Evolutionary conservation across 2,113 vertebrate species (phyloP).

Genomic region (Hyperoodon ampullatus): DNA sequence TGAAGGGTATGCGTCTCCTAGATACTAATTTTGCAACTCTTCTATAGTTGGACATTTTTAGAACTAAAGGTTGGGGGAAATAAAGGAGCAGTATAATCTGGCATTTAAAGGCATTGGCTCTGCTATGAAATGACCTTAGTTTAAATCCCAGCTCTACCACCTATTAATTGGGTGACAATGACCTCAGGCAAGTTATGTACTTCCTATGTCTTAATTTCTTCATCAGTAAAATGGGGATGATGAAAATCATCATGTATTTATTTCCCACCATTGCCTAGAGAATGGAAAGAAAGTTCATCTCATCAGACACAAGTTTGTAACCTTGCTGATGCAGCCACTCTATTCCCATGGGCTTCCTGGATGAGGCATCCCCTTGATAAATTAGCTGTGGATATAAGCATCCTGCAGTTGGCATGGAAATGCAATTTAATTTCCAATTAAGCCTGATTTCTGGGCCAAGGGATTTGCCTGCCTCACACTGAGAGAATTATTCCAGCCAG

Average conservation of each 20-base stretch:
- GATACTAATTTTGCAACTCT: not conserved
- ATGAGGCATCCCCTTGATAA: slow-evolving; percentile 55
- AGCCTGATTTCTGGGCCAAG: slow-evolving; percentile 53
- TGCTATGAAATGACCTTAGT: not conserved
- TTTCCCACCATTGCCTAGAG: not conserved
- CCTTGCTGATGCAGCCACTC: not conserved
- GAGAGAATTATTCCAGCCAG: slow-evolving; percentile 34
- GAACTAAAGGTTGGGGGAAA: not conserved
- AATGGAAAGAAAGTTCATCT: not conserved
- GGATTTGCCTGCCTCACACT: slow-evolving; percentile 13
- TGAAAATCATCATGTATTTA: not conserved
- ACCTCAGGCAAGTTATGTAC: not conserved
- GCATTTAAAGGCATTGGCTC: not conserved
- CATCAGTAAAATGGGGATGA: not conserved
- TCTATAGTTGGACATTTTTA: not conserved
- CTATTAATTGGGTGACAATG: not conserved
- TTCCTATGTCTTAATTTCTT: not conserved
- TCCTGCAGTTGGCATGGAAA: slow-evolving; percentile 55
- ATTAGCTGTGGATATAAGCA: slow-evolving; percentile 50
- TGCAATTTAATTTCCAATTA: slow-evolving; percentile 75
- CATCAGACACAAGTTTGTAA: not conserved
- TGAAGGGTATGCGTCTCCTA: not conserved
- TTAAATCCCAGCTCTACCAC: not conserved
- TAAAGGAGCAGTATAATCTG: not conserved
- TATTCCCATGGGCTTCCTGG: not conserved